Conservation (phyloP, 2,888 invertebrate genomes). For the Pristionchus japonicus region DNA sequence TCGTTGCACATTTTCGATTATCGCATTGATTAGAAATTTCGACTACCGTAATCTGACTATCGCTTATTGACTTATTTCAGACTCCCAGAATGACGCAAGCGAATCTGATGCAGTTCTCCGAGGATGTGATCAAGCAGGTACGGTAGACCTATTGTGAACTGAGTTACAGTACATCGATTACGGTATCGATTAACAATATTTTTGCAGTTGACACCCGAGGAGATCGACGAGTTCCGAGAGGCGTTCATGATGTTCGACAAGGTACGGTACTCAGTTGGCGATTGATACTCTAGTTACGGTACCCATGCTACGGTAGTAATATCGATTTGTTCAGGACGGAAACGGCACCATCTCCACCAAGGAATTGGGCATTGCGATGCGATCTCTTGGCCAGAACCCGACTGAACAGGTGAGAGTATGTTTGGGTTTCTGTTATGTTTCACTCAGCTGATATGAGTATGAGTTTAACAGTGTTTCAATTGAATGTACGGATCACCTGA, state of each 20-base stretch:
- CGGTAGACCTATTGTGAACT: background rate
- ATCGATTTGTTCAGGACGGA: no score
- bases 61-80: background rate
- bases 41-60: background rate
- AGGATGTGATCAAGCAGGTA: conserved; percentile 73
- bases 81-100: conserved; percentile 50
- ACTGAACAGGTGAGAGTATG: conserved; percentile 71
- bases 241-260: conserved; percentile 75
- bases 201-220: conserved; percentile 72
- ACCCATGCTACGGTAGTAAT: no score
- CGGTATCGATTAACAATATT: background rate
- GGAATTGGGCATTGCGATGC: conserved; percentile 75
- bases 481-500: no score
- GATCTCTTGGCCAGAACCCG: conserved; percentile 74
- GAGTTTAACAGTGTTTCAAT: no score
- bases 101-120: conserved; percentile 72
- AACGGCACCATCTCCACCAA: conserved; percentile 75
- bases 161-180: background rate
- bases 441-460: background rate
- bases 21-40: background rate
- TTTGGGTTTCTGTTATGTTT: background rate
- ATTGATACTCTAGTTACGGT: no score
- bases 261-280: background rate
- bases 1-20: background rate
- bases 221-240: conserved; percentile 75